Base-by-base conservation (phyloP, 2,797 vertebrate genomes). In the Dicrostonyx torquatus region DNA sequence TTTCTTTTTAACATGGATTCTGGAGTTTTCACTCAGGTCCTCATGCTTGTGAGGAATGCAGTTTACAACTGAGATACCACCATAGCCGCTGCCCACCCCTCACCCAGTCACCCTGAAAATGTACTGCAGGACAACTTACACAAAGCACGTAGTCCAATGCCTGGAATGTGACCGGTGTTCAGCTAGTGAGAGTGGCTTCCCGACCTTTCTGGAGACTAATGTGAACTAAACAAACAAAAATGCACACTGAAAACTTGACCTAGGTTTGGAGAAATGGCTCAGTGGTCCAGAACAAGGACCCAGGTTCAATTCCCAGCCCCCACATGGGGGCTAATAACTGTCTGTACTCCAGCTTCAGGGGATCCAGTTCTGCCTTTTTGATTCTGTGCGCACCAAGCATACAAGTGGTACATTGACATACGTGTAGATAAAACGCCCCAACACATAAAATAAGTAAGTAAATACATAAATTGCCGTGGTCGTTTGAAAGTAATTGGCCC, bases 91-190 rank as follows among this genome's bases (percentile, higher is more conserved):
- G 53, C 50, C n/a, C 50, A 6, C 55, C 50, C 9, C 18, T 1
- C 1, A 18, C 34, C 43, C 45, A 18, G 29, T 11, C 29, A 0
- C 43, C n/a, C 83, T 58, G 68, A 64, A 62, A 58, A 37, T 26
- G 0, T 9, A 29, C 5, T 2, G 80, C 9, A 45, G 62, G n/a
- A 22, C n/a, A 4, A 15, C 1, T 18, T 3, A 34, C 0, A 15
- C 53, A 45, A 26, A 50, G 8, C 0, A 29, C 14, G 13, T 0
- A 12, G 31, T 8, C 8, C 14, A 3, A 83, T 11, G 2, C 34
- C 20, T 34, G 45, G 26, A 40, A 0, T 10, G 0, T 2, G 58
- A 29, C 20, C 15, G 66, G 37, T 34, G 2, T 31, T 17, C 3
- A 15, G 11, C 14, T 50, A 12, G 1, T 0, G 7, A 1, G 22